Base-by-base conservation (phyloP, 1,140 invertebrate species). In the Pseudomyrmex flavicornis region DNA sequence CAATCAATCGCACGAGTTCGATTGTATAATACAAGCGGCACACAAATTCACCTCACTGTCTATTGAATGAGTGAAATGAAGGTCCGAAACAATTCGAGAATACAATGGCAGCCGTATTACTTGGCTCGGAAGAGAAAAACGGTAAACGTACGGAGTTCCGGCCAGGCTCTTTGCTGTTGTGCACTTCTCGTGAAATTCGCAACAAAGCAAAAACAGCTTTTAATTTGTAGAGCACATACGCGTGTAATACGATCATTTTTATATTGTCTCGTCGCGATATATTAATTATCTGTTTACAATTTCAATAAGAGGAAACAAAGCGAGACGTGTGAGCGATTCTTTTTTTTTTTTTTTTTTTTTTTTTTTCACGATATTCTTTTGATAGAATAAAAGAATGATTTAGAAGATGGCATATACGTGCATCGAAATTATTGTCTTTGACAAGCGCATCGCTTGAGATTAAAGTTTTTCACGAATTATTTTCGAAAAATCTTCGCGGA, bases 81-180 rank as follows among this genome's bases (percentile, higher is more conserved):
- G 17, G 15, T 79, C 65, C 35, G 54, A 54, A 61, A 63, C 17
- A 5, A 17, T 44, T 44, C 52, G 56, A 12, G 17, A 50, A 48
- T 66, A 54, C 72, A 80, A 46, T 22, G 66, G 76, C n/a, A 59
- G 54, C 65, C 76, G 54, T 26, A 26, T 54, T 59, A 58, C 20
- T 70, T 76, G 22, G 61, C 46, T 66, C 48, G 61, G 20, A 59
- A 74, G 46, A n/a, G 13, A 46, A n/a, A 74, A 76, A 26, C 46
- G 8, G 22, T 65, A 76, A 76, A 77, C 76, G 44, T 72, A 59
- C 76, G 72, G 72, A 80, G 54, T 80, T 80, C 76, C 76, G 76
- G 76, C 76, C 76, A 80, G 76, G 76, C 76, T 80, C 70, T 80
- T 80, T 80, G 76, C 76, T 80, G 76, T 80, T 80, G 66, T 66